Conservation (phyloP, 2,888 invertebrate genomes). For the Syrphus vitripennis region DNA sequence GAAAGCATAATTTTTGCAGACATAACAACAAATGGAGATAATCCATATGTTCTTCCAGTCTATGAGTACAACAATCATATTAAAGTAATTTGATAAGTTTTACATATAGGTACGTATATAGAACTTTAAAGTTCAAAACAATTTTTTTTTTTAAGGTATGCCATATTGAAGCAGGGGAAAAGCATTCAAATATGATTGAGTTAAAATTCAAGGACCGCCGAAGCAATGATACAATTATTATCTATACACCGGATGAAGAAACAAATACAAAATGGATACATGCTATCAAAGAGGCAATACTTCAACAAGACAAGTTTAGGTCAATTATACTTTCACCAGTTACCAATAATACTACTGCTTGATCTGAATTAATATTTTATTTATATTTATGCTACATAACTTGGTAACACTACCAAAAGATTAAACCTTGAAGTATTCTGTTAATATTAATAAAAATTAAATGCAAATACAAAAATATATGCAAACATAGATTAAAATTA, state of each 20-base stretch:
- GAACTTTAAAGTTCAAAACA: background rate
- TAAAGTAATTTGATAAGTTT: background rate
- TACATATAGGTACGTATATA: background rate
- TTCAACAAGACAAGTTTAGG: background rate
- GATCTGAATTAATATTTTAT: too few relatives aligned
- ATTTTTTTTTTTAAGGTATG: background rate
- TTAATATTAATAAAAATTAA: too few relatives aligned
- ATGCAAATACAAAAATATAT: too few relatives aligned
- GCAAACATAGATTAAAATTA: too few relatives aligned
- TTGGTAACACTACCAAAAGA: too few relatives aligned
- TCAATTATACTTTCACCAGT: background rate
- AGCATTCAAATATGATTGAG: background rate
- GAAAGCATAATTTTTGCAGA: background rate
- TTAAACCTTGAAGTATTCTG: too few relatives aligned
- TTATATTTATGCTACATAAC: too few relatives aligned
- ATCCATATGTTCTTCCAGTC: too few relatives aligned
- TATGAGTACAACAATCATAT: background rate
- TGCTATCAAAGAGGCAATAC: background rate
- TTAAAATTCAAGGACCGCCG: background rate
- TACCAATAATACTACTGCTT: too few relatives aligned
- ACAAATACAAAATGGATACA: background rate
- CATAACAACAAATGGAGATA: background rate
- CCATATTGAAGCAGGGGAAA: background rate
- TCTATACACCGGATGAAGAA: background rate
- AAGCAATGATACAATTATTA: background rate